These are phyloP conservation scores for Ridgeia piscesae DNA, from an alignment of 1,140 invertebrate species.

Conservation along the genomic window DNA sequence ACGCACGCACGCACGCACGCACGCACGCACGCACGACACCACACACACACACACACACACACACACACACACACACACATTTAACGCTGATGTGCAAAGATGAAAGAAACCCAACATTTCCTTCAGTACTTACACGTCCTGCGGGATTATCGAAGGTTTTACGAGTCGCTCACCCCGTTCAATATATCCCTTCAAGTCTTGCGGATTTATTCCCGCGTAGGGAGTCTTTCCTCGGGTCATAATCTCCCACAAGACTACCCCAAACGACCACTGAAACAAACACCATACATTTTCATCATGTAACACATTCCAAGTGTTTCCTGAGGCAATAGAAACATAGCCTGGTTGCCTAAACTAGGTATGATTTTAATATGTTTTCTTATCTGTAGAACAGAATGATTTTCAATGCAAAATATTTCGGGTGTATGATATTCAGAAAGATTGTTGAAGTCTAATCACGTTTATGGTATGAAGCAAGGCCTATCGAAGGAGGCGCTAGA, in stretches of 20 bases:
- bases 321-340: not conserved
- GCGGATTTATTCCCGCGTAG: constrained; percentile 81
- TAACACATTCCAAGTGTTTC: not conserved
- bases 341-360: not conserved
- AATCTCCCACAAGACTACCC: constrained; percentile 87
- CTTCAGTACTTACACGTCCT: constrained; percentile 75
- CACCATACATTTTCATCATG: not conserved
- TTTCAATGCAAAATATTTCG: not conserved
- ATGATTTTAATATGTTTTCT: not conserved
- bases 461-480: too few relatives aligned
- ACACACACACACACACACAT: not conserved
- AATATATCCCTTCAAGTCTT: constrained; percentile 80
- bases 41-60: too few relatives aligned
- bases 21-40: too few relatives aligned
- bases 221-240: constrained; percentile 81
- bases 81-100: too few relatives aligned
- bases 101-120: not conserved
- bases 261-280: constrained; percentile 73
- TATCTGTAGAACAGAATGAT: not conserved
- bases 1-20: too few relatives aligned
- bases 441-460: too few relatives aligned
- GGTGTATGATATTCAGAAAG: too few relatives aligned
- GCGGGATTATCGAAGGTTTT: constrained; percentile 86
- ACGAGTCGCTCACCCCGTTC: constrained; percentile 78
- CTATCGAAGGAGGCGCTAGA: too few relatives aligned